Conservation (phyloP, 2,113 vertebrate species). For the Herpetotheres cachinnans region DNA sequence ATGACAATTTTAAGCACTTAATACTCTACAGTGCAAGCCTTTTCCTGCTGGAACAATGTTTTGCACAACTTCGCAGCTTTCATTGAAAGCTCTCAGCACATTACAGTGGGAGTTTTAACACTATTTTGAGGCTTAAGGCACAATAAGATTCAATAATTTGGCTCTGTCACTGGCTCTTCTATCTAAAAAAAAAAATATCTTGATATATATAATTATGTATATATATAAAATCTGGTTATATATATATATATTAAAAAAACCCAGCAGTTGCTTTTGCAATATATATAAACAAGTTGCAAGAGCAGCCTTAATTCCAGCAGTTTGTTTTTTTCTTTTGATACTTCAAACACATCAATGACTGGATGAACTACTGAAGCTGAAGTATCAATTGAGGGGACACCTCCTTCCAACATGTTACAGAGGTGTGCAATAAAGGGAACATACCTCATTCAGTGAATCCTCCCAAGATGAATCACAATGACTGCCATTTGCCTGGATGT, state of each 20-base stretch:
- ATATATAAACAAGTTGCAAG: neutral
- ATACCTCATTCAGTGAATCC: conserved; percentile 85
- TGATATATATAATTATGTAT: neutral
- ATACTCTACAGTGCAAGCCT: neutral
- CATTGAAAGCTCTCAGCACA: neutral
- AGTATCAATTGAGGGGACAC: neutral
- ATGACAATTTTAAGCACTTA: neutral
- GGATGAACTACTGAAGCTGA: neutral
- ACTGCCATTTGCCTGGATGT: conserved; percentile 82
- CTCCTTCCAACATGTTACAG: neutral
- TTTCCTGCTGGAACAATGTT: neutral
- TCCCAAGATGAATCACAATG: conserved; percentile 84
- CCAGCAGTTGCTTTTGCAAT: neutral
- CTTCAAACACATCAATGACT: neutral
- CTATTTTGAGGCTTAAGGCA: neutral
- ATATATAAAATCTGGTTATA: neutral
- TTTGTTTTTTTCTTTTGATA: neutral
- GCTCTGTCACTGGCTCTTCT: neutral
- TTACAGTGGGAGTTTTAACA: neutral
- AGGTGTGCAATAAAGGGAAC: neutral
- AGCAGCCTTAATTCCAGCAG: neutral
- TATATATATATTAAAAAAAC: neutral
- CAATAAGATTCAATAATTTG: neutral
- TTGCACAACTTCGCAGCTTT: neutral
- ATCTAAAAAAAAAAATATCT: neutral